These are phyloP conservation scores for Nomada goodeniana DNA, from an alignment of 2,888 invertebrate genomes.

Conservation along the genomic window DNA sequence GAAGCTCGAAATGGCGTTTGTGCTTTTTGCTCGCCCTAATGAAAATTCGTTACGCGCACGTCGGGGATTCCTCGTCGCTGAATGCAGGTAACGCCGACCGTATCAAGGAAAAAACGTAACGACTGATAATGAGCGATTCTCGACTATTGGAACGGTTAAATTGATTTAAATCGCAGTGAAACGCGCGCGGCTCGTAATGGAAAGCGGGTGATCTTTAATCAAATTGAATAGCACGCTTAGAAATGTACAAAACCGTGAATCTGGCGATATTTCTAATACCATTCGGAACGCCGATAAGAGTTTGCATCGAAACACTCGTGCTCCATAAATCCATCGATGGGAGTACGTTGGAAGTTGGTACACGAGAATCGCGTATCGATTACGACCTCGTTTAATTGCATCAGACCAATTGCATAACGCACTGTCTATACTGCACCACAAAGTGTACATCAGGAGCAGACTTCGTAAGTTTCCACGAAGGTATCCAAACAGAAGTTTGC, in stretches of 20 bases:
- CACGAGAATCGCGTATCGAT: slow-evolving; percentile 16
- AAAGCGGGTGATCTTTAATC: slow-evolving; percentile 24
- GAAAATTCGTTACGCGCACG: slow-evolving; percentile 51
- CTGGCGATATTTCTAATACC: background rate
- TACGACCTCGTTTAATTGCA: slow-evolving; percentile 34
- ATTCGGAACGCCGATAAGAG: background rate
- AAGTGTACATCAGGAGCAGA: slow-evolving; percentile 22
- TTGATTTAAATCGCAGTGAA: slow-evolving; percentile 51
- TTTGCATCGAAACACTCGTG: background rate
- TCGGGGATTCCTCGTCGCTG: slow-evolving; percentile 21
- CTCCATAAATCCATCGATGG: slow-evolving; percentile 2
- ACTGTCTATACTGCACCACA: slow-evolving; percentile 19
- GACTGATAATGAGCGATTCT: slow-evolving; percentile 57
- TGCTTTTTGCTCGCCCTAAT: slow-evolving; percentile 45
- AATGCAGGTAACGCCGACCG: slow-evolving; percentile 30
- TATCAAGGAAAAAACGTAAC: slow-evolving; percentile 38
- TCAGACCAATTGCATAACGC: slow-evolving; percentile 38
- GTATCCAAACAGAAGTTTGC: background rate
- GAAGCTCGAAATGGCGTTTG: slow-evolving; percentile 36
- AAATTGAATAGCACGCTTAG: too few relatives aligned
- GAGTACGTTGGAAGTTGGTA: slow-evolving; percentile 3
- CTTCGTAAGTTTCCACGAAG: background rate
- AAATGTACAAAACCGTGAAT: too few relatives aligned
- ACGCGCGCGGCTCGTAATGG: background rate
- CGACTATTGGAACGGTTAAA: slow-evolving; percentile 53